These are phyloP conservation scores for Tipula lateralis DNA, from an alignment of 2,888 invertebrate genomes.

Conservation along the genomic window DNA sequence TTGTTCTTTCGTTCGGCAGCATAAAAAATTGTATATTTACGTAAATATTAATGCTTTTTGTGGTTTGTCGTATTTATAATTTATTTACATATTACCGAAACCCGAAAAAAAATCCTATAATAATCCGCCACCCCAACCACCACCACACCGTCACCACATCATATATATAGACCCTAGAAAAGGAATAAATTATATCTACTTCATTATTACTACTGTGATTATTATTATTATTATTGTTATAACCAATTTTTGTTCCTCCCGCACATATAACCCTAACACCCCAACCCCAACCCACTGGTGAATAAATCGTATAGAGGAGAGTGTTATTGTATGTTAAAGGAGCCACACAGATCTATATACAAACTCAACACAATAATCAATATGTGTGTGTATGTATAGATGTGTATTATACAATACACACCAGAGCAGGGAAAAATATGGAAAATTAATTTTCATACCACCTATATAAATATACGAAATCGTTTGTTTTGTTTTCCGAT, in stretches of 20 bases:
- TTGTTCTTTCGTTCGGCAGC: background rate
- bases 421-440: background rate
- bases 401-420: background rate
- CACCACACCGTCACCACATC: background rate
- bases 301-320: background rate
- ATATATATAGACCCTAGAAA: background rate
- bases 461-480: background rate
- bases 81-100: background rate
- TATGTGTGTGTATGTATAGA: background rate
- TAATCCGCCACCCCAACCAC: background rate
- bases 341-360: background rate
- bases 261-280: background rate
- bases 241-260: background rate
- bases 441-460: constrained; percentile 11
- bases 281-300: background rate
- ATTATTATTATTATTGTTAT: background rate
- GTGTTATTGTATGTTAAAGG: background rate
- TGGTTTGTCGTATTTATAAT: background rate
- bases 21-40: background rate
- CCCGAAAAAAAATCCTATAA: background rate
- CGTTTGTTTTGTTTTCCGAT: background rate
- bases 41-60: background rate
- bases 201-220: background rate
- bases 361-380: constrained; percentile 1
- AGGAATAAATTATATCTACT: background rate